Evolutionary conservation across 2,113 vertebrate species (phyloP).

Genomic region (Chamaea fasciata): DNA sequence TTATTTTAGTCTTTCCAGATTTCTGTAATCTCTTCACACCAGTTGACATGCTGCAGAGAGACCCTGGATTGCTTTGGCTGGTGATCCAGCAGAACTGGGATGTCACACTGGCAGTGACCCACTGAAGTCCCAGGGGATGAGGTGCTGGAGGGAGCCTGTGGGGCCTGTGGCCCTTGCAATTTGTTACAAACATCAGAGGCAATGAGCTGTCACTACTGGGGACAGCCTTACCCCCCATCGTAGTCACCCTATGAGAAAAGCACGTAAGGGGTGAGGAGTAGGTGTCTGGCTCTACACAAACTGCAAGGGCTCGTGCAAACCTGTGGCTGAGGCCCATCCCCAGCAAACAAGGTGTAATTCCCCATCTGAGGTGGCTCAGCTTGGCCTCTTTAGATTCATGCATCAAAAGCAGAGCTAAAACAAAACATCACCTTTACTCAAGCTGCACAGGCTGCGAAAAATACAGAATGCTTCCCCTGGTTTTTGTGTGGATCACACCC

Average conservation of each 20-base stretch:
- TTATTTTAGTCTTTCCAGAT: neutral
- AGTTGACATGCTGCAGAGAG: neutral
- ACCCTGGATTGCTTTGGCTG: neutral
- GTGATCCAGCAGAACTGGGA: neutral
- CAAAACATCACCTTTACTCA: neutral
- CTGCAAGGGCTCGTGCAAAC: rapidly evolving
- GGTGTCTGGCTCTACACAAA: neutral
- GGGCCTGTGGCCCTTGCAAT: neutral
- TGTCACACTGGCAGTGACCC: neutral
- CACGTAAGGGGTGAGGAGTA: rapidly evolving
- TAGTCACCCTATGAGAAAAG: rapidly evolving
- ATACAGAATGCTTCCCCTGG: neutral
- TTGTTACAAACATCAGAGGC: neutral
- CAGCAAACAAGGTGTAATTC: neutral
- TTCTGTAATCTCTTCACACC: neutral
- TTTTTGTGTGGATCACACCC: neutral
- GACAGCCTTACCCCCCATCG: rapidly evolving
- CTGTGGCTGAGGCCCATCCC: neutral
- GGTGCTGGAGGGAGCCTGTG: neutral
- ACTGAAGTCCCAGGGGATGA: neutral
- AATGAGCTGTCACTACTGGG: neutral
- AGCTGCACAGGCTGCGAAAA: neutral
- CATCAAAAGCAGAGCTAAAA: neutral
- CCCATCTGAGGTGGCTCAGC: neutral
- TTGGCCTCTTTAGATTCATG: neutral